Conservation (phyloP, 2,113 vertebrate genomes). For the Nothocercus julius region DNA sequence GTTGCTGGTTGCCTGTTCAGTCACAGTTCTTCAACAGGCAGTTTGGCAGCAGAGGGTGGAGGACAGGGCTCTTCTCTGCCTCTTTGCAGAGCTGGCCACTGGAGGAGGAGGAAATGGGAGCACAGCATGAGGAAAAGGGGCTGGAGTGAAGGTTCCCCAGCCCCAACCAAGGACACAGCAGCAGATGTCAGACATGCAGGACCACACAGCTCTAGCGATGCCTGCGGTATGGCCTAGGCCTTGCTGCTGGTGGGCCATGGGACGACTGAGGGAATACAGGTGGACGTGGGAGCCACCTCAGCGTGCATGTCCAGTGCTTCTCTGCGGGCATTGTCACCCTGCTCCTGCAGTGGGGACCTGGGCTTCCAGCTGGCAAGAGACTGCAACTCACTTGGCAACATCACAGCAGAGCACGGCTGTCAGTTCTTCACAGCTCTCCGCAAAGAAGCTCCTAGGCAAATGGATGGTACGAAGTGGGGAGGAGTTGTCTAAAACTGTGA, state of each 20-base stretch:
- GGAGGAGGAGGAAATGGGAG: background rate
- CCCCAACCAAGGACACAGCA: background rate
- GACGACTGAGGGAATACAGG: background rate
- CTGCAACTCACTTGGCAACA: background rate
- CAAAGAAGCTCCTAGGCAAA: background rate
- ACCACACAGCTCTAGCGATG: background rate
- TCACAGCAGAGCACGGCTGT: background rate
- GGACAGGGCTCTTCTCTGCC: background rate
- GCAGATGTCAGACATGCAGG: background rate
- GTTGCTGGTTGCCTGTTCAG: background rate
- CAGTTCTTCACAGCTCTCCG: background rate
- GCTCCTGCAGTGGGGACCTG: accelerated
- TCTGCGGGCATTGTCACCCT: background rate
- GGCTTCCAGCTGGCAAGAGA: background rate
- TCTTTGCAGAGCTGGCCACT: background rate
- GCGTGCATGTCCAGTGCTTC: background rate
- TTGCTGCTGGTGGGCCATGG: background rate
- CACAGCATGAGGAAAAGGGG: background rate
- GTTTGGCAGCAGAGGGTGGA: background rate
- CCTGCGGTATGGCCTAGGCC: no score
- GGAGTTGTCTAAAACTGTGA: no score
- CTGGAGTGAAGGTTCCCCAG: background rate
- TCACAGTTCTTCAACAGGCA: background rate
- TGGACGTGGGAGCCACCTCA: background rate
- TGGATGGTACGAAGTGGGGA: background rate